Conservation (phyloP, 2,113 vertebrate species). For the Saccopteryx leptura region DNA sequence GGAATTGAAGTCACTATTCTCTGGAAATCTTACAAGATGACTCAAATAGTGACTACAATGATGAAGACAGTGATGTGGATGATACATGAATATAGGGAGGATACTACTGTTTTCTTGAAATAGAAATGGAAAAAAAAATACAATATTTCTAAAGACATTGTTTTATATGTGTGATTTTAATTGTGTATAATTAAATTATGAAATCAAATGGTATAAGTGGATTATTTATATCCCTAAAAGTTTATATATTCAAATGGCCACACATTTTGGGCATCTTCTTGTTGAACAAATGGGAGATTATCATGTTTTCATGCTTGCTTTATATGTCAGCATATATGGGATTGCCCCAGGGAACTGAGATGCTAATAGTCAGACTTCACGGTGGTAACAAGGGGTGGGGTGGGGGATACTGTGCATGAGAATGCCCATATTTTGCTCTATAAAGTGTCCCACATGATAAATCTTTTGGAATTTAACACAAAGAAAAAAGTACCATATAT, state of each 20-base stretch:
- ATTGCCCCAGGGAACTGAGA: background rate
- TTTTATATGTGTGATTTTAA: conserved; percentile 46
- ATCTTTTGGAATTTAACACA: background rate
- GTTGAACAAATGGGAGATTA: background rate
- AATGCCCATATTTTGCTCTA: background rate
- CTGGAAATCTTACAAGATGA: background rate
- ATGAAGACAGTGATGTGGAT: background rate
- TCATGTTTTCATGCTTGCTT: conserved; percentile 13
- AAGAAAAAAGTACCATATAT: background rate
- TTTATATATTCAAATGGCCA: background rate
- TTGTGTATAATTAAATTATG: background rate
- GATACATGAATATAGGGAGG: background rate
- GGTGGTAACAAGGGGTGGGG: background rate
- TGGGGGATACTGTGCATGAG: background rate
- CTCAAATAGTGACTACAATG: background rate
- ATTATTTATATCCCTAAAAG: background rate
- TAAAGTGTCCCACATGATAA: background rate
- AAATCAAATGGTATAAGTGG: background rate
- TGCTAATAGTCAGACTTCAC: background rate
- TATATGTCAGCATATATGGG: background rate
- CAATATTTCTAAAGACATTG: background rate
- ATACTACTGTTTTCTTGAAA: conserved; percentile 5
- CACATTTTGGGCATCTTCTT: background rate
- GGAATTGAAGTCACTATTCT: background rate
- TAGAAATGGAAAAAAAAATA: background rate